phyloP scores from a whole-genome alignment of 2,113 vertebrate species.

The Ammodytes dubius region DNA sequence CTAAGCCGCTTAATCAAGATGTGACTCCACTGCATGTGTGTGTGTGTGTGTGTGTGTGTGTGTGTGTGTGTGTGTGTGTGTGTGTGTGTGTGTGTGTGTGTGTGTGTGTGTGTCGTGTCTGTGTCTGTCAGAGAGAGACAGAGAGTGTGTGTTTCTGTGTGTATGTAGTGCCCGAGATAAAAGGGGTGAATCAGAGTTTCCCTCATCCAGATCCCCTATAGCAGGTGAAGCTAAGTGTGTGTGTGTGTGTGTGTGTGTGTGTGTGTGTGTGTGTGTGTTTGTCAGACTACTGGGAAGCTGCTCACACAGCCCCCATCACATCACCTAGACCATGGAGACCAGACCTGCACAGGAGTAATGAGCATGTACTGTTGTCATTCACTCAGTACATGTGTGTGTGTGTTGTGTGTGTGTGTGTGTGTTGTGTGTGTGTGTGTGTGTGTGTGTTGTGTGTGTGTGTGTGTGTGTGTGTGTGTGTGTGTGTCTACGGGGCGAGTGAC shows the following conservation, averaged over 20 bases:
- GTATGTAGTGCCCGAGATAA: constrained; percentile 71
- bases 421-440: constrained; percentile 37
- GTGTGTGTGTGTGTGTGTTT: constrained; percentile 14
- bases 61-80: constrained; percentile 14
- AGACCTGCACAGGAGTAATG: constrained; percentile 74
- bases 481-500: constrained; percentile 64
- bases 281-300: constrained; percentile 53
- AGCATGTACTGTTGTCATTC: constrained; percentile 74
- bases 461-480: constrained; percentile 52
- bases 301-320: constrained; percentile 74
- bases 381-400: constrained; percentile 28
- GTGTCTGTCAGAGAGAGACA: constrained; percentile 8
- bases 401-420: constrained; percentile 55
- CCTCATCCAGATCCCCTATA: constrained; percentile 73
- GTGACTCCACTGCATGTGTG: constrained; percentile 65
- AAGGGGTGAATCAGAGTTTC: constrained; percentile 80
- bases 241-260: constrained; percentile 43
- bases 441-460: constrained; percentile 29
- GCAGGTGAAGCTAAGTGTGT: constrained; percentile 53
- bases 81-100: constrained; percentile 17
- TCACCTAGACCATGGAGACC: constrained; percentile 69
- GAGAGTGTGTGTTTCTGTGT: constrained; percentile 35
- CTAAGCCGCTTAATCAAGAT: constrained; percentile 83
- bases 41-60: constrained; percentile 50
- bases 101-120: constrained; percentile 5